Conservation (phyloP, 2,797 vertebrate species). For the Sylvia borin region DNA sequence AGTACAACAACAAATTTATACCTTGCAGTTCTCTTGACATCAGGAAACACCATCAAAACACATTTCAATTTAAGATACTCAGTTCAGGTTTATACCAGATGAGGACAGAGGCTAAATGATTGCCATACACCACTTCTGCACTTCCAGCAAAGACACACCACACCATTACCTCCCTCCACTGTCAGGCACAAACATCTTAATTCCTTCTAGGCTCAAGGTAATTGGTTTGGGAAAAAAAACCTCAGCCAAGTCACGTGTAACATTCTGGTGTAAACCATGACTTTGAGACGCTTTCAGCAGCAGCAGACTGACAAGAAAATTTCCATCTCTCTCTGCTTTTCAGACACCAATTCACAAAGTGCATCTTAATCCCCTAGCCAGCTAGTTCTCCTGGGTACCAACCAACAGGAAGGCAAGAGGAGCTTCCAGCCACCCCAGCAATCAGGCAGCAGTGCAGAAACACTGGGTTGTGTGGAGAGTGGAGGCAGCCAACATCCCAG, state of each 20-base stretch:
- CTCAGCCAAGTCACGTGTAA: neutral
- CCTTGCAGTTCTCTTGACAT: neutral
- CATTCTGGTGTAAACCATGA: neutral
- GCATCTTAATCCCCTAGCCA: neutral
- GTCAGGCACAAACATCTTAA: neutral
- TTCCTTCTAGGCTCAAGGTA: neutral
- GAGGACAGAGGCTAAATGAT: neutral
- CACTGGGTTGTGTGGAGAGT: rapidly evolving
- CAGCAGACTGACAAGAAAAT: neutral
- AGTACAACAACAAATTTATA: neutral
- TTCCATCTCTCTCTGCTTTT: neutral
- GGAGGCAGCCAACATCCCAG: neutral
- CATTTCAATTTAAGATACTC: neutral
- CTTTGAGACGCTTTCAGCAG: neutral
- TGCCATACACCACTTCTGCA: neutral
- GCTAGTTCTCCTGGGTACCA: neutral
- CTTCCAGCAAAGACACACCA: neutral
- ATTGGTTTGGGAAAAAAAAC: neutral
- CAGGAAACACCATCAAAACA: neutral
- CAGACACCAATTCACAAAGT: neutral
- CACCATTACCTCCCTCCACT: neutral
- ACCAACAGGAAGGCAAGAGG: neutral
- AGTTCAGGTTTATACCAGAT: neutral
- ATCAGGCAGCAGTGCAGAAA: neutral
- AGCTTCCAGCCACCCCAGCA: neutral